Percentiles rank a stretch among this genome's conserved stretches.
Evolutionary conservation across 1,140 invertebrate genomes (phyloP).

Genomic region (Lamellibrachia luymesi): DNA sequence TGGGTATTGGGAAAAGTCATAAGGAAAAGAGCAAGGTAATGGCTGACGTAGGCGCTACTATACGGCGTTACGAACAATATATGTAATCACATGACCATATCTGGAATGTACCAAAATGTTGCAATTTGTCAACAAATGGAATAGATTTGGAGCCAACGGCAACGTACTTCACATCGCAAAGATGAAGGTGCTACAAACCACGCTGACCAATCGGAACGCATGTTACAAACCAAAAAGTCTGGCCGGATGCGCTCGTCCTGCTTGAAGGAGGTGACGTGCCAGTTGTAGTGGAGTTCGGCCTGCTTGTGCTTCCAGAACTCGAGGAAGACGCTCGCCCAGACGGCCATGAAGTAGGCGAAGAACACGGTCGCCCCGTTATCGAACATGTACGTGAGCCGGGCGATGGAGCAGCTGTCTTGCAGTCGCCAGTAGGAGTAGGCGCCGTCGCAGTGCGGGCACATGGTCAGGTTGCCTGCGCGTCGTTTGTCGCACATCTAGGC

Average conservation of each 20-base stretch:
- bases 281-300: constrained; percentile 51
- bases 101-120: neutral
- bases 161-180: too few relatives aligned
- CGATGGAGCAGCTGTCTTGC: constrained; percentile 82
- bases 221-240: neutral
- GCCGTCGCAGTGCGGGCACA: constrained; percentile 57
- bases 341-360: constrained; percentile 96
- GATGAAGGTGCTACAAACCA: too few relatives aligned
- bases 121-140: neutral
- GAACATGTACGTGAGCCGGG: constrained; percentile 88
- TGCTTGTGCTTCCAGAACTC: constrained; percentile 84
- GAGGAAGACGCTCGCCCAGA: constrained; percentile 82
- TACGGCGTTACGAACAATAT: neutral
- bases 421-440: constrained; percentile 79
- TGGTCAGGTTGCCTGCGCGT: constrained; percentile 26
- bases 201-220: neutral
- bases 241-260: constrained; percentile 40
- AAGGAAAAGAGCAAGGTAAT: neutral
- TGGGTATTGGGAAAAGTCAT: neutral
- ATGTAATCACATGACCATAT: neutral
- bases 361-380: constrained; percentile 96
- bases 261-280: constrained; percentile 73
- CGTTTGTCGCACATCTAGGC: constrained; percentile 18
- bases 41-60: neutral
- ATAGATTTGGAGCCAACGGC: neutral